Conservation (phyloP, 2,888 invertebrate species). For the Dorcus hopei region DNA sequence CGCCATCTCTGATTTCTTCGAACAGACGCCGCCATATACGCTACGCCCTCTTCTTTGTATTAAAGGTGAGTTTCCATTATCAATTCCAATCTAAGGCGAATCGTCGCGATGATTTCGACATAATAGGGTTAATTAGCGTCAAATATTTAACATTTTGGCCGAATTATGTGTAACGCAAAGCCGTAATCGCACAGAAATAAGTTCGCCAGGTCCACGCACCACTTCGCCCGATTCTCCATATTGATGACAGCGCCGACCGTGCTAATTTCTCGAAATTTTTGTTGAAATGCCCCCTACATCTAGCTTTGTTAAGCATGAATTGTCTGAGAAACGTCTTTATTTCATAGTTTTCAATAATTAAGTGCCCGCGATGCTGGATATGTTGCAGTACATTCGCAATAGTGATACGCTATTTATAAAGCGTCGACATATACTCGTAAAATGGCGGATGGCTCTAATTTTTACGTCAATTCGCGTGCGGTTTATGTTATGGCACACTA, state of each 20-base stretch:
- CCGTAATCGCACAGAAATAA: constrained; percentile 12
- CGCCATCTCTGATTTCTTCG: constrained; percentile 51
- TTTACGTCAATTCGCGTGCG: constrained; percentile 17
- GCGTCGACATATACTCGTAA: constrained; percentile 30
- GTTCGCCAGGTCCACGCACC: constrained; percentile 24
- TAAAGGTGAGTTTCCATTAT: constrained; percentile 43
- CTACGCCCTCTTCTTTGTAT: constrained; percentile 59
- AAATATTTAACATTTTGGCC: background rate
- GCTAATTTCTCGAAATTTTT: constrained; percentile 66
- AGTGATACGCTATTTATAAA: constrained; percentile 30
- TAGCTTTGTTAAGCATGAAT: constrained; percentile 47
- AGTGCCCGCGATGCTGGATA: constrained; percentile 4
- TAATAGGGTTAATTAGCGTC: background rate
- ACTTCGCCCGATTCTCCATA: constrained; percentile 49
- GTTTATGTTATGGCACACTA: background rate
- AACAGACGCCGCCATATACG: constrained; percentile 49
- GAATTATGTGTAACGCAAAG: background rate
- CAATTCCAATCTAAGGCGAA: background rate
- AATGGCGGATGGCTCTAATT: constrained; percentile 33
- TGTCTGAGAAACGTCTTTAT: constrained; percentile 46
- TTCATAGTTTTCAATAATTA: constrained; percentile 15
- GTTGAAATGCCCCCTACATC: constrained; percentile 63
- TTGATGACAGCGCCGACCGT: constrained; percentile 68
- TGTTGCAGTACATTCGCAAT: constrained; percentile 5
- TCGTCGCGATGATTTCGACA: background rate